These are phyloP conservation scores for Microtus oregoni DNA, from an alignment of 2,113 vertebrate species.

Conservation along the genomic window DNA sequence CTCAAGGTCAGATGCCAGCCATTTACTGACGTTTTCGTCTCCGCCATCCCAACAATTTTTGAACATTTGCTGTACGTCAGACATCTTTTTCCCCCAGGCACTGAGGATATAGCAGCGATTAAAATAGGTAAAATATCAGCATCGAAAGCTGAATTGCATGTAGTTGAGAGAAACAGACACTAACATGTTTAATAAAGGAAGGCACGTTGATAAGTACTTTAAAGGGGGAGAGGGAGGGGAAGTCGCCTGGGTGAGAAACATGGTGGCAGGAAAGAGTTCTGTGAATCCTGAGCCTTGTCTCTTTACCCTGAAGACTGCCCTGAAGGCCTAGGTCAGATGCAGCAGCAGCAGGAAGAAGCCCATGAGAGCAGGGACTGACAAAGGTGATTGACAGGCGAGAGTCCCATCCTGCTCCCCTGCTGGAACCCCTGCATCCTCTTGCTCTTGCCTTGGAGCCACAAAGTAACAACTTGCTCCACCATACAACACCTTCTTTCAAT, in stretches of 20 bases:
- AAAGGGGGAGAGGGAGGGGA: not conserved
- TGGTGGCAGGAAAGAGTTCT: not conserved
- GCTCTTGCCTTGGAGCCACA: not conserved
- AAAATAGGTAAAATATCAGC: not conserved
- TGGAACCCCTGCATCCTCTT: not conserved
- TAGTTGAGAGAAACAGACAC: not conserved
- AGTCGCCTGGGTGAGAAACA: not conserved
- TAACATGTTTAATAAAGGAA: not conserved
- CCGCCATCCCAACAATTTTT: not conserved
- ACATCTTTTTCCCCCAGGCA: not conserved
- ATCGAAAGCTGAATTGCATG: not conserved
- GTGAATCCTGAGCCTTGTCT: not conserved
- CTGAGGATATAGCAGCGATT: not conserved
- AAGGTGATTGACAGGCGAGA: not conserved
- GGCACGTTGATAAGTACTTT: not conserved
- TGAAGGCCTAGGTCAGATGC: not conserved
- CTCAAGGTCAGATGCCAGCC: not conserved
- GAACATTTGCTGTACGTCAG: not conserved
- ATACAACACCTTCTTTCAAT: not conserved
- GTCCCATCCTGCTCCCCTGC: not conserved
- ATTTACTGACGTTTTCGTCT: not conserved
- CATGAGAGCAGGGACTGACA: not conserved
- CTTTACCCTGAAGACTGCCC: not conserved
- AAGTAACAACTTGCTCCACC: not conserved
- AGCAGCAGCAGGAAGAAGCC: not conserved